Evolutionary conservation across 2,113 vertebrate genomes (phyloP).

Genomic region (Etia nguti): DNA sequence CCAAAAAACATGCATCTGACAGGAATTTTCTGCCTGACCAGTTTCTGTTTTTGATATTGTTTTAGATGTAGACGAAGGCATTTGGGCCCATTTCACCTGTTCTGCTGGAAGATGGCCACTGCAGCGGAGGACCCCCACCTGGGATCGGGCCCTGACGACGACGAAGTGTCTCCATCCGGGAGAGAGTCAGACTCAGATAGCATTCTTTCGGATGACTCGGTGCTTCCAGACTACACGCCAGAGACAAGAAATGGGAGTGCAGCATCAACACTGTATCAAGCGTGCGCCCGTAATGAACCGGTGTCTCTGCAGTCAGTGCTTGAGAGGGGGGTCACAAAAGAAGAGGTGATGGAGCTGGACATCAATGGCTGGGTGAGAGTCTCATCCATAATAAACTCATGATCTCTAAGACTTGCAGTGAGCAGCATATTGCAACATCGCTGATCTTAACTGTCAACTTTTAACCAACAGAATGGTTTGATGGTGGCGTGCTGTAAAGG

Average conservation of each 20-base stretch:
- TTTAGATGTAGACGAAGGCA: conserved; percentile 37
- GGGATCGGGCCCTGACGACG: conserved; percentile 45
- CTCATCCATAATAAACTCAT: neutral
- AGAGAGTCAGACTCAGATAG: conserved; percentile 63
- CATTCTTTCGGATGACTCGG: conserved; percentile 72
- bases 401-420: neutral
- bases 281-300: conserved; percentile 73
- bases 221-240: conserved; percentile 62
- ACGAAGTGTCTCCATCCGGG: conserved; percentile 19
- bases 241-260: fast-evolving
- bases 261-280: conserved; percentile 69
- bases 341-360: conserved; percentile 79
- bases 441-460: neutral
- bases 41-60: neutral
- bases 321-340: conserved; percentile 69
- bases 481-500: conserved; percentile 84
- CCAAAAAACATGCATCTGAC: neutral
- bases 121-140: conserved; percentile 38
- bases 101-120: conserved; percentile 54
- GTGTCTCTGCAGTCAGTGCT: conserved; percentile 65
- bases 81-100: neutral
- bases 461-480: conserved; percentile 76
- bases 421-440: neutral
- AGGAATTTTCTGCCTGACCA: neutral
- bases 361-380: conserved; percentile 79